Percentiles rank a stretch among this genome's conserved stretches.
Evolutionary conservation across 2,888 invertebrate genomes (phyloP).

Genomic region (Trichogramma evanescens): DNA sequence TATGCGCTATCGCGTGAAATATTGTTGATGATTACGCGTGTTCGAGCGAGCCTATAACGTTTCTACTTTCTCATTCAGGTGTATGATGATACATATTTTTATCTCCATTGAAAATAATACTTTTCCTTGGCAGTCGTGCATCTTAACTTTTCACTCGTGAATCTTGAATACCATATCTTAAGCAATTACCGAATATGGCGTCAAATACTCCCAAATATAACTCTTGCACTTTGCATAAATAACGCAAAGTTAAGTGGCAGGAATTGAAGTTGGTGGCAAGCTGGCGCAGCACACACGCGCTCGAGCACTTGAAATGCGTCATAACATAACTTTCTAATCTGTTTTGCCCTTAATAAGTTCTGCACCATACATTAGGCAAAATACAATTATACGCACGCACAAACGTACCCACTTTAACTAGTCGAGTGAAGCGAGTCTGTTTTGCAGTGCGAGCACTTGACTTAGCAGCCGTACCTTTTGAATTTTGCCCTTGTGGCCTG

Average conservation of each 20-base stretch:
- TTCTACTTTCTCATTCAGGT: no score
- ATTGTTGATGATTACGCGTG: no score
- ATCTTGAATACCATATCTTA: no score
- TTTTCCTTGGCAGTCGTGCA: no score
- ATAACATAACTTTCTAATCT: constrained; percentile 20
- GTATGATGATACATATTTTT: no score
- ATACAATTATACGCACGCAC: constrained; percentile 12
- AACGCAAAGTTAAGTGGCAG: neutral
- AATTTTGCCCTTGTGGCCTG: no score
- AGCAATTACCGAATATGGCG: neutral
- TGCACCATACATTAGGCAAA: constrained; percentile 11
- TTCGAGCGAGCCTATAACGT: no score
- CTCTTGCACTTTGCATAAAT: neutral
- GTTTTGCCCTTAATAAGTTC: constrained; percentile 16
- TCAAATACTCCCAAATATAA: constrained; percentile 4
- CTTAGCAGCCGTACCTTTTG: no score
- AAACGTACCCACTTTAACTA: constrained; percentile 2
- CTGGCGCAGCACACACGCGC: neutral
- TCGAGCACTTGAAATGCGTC: constrained; percentile 1
- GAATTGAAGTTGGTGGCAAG: neutral
- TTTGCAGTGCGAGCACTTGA: neutral
- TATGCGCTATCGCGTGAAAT: no score
- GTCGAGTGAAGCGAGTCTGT: constrained; percentile 1
- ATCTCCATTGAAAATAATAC: no score
- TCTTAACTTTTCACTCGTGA: no score